These are phyloP conservation scores for Drepana falcataria DNA, from an alignment of 2,888 invertebrate genomes.

Conservation along the genomic window DNA sequence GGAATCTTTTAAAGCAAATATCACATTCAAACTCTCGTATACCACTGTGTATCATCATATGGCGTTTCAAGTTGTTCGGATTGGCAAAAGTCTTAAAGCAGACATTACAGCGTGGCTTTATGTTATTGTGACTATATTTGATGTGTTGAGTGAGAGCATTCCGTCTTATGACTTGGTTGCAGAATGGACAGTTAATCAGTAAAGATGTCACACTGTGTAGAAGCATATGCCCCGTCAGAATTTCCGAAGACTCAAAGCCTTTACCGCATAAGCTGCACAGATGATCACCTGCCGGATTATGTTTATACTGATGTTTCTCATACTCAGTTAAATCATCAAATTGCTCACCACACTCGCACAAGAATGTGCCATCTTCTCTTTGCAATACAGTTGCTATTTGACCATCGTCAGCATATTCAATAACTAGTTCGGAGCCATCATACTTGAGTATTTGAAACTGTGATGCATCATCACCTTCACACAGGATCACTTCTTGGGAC, in stretches of 20 bases:
- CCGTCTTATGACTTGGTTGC: conserved; percentile 55
- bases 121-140: conserved; percentile 63
- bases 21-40: conserved; percentile 69
- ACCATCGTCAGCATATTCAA: conserved; percentile 67
- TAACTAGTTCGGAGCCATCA: conserved; percentile 65
- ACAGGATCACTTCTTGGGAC: conserved; percentile 64
- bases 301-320: conserved; percentile 62
- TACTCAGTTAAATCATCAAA: conserved; percentile 61
- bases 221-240: conserved; percentile 66
- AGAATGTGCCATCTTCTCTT: conserved; percentile 61
- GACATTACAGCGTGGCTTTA: conserved; percentile 60
- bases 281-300: conserved; percentile 57
- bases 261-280: conserved; percentile 67
- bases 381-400: conserved; percentile 61
- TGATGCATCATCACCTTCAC: conserved; percentile 63
- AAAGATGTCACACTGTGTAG: conserved; percentile 54
- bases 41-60: conserved; percentile 71
- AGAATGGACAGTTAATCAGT: conserved; percentile 62
- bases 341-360: conserved; percentile 69
- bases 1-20: conserved; percentile 65
- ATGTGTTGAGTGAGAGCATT: conserved; percentile 68
- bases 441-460: conserved; percentile 68
- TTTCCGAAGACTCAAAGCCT: conserved; percentile 67
- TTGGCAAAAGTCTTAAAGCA: conserved; percentile 72
- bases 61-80: conserved; percentile 69